These are phyloP conservation scores for Diarsia rubi DNA, from an alignment of 2,888 invertebrate species.

Conservation along the genomic window DNA sequence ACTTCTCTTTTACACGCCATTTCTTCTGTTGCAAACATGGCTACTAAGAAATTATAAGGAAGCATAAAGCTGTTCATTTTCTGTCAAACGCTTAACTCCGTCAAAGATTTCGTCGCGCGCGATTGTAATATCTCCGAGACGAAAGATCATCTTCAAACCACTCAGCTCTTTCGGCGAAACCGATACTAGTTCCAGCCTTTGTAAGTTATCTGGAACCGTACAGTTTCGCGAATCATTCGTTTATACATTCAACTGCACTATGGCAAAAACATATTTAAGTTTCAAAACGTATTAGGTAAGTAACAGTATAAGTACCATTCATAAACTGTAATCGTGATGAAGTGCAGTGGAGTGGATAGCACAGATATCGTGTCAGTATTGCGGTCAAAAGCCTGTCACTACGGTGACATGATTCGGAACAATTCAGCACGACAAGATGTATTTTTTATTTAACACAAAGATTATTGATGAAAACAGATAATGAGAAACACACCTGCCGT, in stretches of 20 bases:
- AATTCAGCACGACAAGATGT: background rate
- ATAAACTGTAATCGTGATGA: background rate
- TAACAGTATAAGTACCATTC: background rate
- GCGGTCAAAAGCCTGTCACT: background rate
- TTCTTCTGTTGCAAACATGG: background rate
- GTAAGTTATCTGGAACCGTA: conserved; percentile 27
- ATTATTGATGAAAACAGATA: background rate
- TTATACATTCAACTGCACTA: background rate
- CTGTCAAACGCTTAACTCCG: background rate
- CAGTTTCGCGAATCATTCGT: conserved; percentile 31
- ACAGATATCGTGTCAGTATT: background rate
- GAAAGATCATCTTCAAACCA: background rate
- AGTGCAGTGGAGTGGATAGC: background rate
- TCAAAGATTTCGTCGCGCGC: background rate
- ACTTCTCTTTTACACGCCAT: background rate
- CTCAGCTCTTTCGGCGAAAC: conserved; percentile 25
- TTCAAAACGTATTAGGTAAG: background rate
- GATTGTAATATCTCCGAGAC: background rate
- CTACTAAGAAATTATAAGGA: background rate
- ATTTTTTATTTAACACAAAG: background rate
- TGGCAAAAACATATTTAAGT: background rate
- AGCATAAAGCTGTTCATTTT: background rate
- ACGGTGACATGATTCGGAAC: background rate
- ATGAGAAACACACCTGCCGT: background rate
- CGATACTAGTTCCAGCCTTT: conserved; percentile 35